These are phyloP conservation scores for Hirtodrosophila confusa DNA, from an alignment of 2,888 invertebrate genomes.

Conservation along the genomic window DNA sequence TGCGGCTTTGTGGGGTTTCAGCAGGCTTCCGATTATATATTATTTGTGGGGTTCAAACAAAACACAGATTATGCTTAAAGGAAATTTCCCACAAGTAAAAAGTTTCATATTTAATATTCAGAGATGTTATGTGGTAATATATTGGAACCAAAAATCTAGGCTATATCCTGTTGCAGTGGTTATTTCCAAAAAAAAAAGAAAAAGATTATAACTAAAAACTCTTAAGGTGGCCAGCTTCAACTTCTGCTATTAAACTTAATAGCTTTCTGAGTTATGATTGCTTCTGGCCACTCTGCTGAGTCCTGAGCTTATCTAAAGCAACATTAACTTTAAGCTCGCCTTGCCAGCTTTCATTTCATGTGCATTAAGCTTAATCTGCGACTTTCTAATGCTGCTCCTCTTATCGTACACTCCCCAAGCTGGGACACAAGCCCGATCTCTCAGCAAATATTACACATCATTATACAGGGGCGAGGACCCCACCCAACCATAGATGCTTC, in stretches of 20 bases:
- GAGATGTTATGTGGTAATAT: no score
- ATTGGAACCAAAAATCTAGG: no score
- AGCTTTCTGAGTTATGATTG: conserved; percentile 21
- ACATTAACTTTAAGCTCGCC: conserved; percentile 49
- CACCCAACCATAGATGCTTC: conserved; percentile 44
- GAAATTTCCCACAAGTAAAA: no score
- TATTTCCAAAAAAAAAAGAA: no score
- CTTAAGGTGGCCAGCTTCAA: not conserved
- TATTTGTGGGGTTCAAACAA: no score
- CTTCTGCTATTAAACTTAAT: conserved; percentile 17
- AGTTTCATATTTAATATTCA: no score
- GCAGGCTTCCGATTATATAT: not conserved
- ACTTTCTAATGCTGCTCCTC: conserved; percentile 69
- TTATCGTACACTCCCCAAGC: conserved; percentile 35
- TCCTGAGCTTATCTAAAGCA: conserved; percentile 40
- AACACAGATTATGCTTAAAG: no score
- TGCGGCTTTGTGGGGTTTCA: not conserved
- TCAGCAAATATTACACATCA: conserved; percentile 66
- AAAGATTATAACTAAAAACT: not conserved
- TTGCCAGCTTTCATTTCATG: conserved; percentile 51
- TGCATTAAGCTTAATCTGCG: conserved; percentile 62
- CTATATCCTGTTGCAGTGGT: no score
- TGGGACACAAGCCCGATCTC: conserved; percentile 28
- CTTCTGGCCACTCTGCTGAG: conserved; percentile 9
- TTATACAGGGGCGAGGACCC: conserved; percentile 52